Evolutionary conservation across 2,888 invertebrate species (phyloP), one percentile per base, ranked within the genome.

Genomic region (Anaspis maculata): DNA sequence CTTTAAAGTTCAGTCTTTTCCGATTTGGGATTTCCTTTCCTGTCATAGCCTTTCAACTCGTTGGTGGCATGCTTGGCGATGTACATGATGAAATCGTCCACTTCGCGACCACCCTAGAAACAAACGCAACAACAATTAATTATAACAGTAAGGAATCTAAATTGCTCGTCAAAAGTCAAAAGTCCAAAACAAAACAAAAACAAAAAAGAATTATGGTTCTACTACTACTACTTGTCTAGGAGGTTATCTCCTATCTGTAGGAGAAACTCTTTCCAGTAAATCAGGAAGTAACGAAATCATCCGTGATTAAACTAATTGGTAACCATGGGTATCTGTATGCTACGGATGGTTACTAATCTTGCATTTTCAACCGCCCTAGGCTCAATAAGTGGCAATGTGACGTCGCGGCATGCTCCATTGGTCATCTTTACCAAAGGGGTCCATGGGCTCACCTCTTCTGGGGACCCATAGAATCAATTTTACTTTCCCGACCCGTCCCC

Each of bases 71-170:
- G 86, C 62, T 89, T 84, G 27, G 97, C 82, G 51, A 98, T 83
- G 69, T 89, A 98, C 60, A 90, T 89, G 46, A 98, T 54, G 66
- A 98, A 96, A 64, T 97, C 97, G 42, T 94, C 83, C 3, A 90
- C 68, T 49, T 90, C 86, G 38, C 98, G 83, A 2, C 94, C 97
- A 53, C 91, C 91, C 75, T 85, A 69, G n/a, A 56, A 27, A 27
- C 25, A 33, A 41, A 9, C 11, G 26, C 10, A 13, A 10, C n/a
- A 13, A 24, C 4, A 25, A 16, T 13, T 6, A 13, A 14, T 27
- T 27, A 12, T 6, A 7, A 27, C n/a, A n/a, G n/a, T n/a, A n/a
- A 27, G 5, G 13, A 27, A 27, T 10, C 5, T 6, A 25, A 25
- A 25, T 4, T 6, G 12, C 21, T 19, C 9, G 6, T 19, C 9